A percentile compares a stretch with the other conserved stretches of the same genome.
Conservation (phyloP, 2,888 invertebrate species). For the Caenorhabditis imperialis region DNA sequence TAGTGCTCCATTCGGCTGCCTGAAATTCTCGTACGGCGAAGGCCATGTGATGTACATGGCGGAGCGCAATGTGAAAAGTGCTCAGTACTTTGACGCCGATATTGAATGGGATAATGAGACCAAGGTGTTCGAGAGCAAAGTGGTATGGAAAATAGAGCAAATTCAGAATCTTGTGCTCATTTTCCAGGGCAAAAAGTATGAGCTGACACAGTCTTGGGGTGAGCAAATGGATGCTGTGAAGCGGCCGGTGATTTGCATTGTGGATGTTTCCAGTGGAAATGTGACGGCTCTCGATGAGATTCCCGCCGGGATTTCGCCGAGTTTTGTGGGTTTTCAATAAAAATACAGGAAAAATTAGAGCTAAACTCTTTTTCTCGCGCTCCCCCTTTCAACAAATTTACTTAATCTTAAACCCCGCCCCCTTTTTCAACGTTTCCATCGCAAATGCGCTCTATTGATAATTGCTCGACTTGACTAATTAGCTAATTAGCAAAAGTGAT, state of each 20-base stretch:
- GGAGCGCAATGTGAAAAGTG: slow-evolving; percentile 67
- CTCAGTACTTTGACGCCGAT: slow-evolving; percentile 74
- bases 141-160: too few species aligned
- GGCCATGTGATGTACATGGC: slow-evolving; percentile 76
- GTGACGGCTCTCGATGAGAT: slow-evolving; percentile 67
- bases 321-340: slow-evolving; percentile 12
- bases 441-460: too few species aligned
- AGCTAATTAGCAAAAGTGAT: too few species aligned
- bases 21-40: slow-evolving; percentile 72
- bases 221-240: slow-evolving; percentile 71
- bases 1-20: slow-evolving; percentile 69
- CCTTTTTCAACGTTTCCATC: too few species aligned
- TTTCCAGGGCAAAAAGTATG: slow-evolving; percentile 74
- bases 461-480: too few species aligned
- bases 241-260: slow-evolving; percentile 73
- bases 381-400: too few species aligned
- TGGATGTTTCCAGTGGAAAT: slow-evolving; percentile 66
- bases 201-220: slow-evolving; percentile 72
- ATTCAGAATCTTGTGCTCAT: too few species aligned
- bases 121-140: slow-evolving; percentile 67
- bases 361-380: too few species aligned
- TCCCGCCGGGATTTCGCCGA: slow-evolving; percentile 66
- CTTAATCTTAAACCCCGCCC: too few species aligned
- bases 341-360: too few species aligned
- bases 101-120: slow-evolving; percentile 74